Conservation (phyloP, 2,888 invertebrate species). For the Drosophila falleni region DNA sequence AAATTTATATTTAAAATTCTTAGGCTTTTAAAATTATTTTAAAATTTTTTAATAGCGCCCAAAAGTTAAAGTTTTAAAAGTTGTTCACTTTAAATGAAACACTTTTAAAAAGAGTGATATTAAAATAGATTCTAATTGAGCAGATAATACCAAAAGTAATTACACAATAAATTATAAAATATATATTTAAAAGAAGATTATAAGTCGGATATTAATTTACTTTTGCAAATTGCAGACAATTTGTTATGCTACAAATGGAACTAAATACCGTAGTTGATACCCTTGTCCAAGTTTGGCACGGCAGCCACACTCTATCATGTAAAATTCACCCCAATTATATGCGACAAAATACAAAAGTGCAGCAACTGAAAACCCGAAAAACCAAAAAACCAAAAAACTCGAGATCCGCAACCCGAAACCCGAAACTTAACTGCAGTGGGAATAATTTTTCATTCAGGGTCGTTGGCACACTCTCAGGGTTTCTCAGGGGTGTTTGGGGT, state of each 20-base stretch:
- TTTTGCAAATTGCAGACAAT: constrained; percentile 1
- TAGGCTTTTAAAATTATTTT: too few relatives aligned
- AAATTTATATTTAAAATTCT: too few relatives aligned
- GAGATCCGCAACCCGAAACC: constrained; percentile 6
- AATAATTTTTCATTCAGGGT: constrained; percentile 65
- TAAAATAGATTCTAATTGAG: neutral
- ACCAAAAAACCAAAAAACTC: neutral
- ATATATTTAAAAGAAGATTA: neutral
- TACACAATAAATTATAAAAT: too few relatives aligned
- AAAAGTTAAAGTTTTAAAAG: too few relatives aligned
- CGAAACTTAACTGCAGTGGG: constrained; percentile 44
- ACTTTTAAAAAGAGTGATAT: neutral
- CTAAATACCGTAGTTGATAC: constrained; percentile 7
- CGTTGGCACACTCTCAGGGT: constrained; percentile 42
- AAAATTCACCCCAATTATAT: constrained; percentile 13
- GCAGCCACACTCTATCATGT: constrained; percentile 32
- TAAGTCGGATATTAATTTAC: neutral
- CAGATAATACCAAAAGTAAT: too few relatives aligned
- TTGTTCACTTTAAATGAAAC: neutral
- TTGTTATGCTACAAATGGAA: neutral
- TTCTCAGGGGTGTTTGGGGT: constrained; percentile 1
- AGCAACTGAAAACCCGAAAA: neutral
- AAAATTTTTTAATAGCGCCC: too few relatives aligned
- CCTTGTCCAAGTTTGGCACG: constrained; percentile 36
- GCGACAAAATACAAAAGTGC: constrained; percentile 13